phyloP scores from a whole-genome alignment of 2,888 invertebrate species.

The Lasioglossum pauxillum region DNA sequence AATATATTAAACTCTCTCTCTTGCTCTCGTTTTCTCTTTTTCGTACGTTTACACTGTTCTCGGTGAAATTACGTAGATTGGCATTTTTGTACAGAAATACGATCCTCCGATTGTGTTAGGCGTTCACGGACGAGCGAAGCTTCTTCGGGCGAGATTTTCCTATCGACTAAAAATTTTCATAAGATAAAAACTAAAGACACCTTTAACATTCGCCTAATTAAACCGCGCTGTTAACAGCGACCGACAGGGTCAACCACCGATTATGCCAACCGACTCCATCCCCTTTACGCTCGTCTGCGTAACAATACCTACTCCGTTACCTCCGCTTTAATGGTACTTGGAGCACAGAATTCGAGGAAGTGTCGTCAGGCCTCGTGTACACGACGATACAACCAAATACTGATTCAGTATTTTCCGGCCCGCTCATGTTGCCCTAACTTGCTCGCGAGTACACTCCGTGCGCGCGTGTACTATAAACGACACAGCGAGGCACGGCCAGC shows the following conservation, averaged over 20 bases:
- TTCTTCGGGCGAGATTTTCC: not conserved
- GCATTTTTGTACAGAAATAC: conserved; percentile 61
- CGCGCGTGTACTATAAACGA: not conserved
- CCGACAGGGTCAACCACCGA: not conserved
- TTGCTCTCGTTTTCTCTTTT: not conserved
- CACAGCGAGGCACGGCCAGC: not conserved
- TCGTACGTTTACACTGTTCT: conserved; percentile 29
- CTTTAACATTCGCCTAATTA: not conserved
- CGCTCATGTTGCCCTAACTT: not conserved
- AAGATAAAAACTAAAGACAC: not conserved
- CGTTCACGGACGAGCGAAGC: conserved; percentile 18
- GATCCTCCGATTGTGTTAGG: conserved; percentile 22
- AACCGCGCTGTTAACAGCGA: not conserved
- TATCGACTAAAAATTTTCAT: not conserved
- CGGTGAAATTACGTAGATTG: conserved; percentile 54
- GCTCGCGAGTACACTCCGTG: no score
- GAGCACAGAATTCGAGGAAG: not conserved
- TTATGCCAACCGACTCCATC: not conserved
- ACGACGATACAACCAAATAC: not conserved
- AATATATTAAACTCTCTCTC: conserved; percentile 72
- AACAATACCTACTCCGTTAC: not conserved
- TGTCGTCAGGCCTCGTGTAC: not conserved
- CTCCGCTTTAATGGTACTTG: conserved; percentile 8
- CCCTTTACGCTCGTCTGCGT: not conserved
- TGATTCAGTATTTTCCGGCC: not conserved